Evolutionary conservation across 2,797 vertebrate species (phyloP).

Genomic region (Kryptolebias ocellatus): DNA sequence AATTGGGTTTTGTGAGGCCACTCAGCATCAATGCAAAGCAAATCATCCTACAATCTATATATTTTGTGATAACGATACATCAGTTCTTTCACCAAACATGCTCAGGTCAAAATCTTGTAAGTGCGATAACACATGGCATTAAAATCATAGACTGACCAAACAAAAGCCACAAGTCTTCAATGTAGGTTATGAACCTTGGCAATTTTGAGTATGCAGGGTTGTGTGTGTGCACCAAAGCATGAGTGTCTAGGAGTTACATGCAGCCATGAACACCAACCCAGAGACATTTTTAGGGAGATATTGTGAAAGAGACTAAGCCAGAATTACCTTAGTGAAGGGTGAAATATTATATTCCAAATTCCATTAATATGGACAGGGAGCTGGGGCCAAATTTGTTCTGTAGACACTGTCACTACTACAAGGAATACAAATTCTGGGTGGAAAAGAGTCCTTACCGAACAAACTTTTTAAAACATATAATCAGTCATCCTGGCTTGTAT

Average conservation of each 20-base stretch:
- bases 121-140: conserved; percentile 62
- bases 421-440: conserved; percentile 51
- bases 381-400: conserved; percentile 56
- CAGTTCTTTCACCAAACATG: conserved; percentile 61
- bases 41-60: conserved; percentile 62
- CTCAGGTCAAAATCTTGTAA: conserved; percentile 65
- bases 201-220: conserved; percentile 31
- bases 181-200: conserved; percentile 56
- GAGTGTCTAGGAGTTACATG: conserved; percentile 41
- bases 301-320: conserved; percentile 41
- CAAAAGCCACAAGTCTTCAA: conserved; percentile 61
- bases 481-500: conserved; percentile 2
- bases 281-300: conserved; percentile 59
- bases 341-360: conserved; percentile 49
- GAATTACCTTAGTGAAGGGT: conserved; percentile 50
- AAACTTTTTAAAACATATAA: conserved; percentile 38
- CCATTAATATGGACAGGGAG: conserved; percentile 61
- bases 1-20: conserved; percentile 13
- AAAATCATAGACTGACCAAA: conserved; percentile 61
- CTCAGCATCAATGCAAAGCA: conserved; percentile 24
- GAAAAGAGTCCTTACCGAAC: conserved; percentile 34
- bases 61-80: conserved; percentile 65
- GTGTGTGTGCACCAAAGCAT: conserved; percentile 16
- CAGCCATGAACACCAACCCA: conserved; percentile 52
- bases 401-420: conserved; percentile 26